Evolutionary conservation across 2,113 vertebrate genomes (phyloP), one percentile per base, ranked within the genome.

Genomic region (Oxyura jamaicensis): DNA sequence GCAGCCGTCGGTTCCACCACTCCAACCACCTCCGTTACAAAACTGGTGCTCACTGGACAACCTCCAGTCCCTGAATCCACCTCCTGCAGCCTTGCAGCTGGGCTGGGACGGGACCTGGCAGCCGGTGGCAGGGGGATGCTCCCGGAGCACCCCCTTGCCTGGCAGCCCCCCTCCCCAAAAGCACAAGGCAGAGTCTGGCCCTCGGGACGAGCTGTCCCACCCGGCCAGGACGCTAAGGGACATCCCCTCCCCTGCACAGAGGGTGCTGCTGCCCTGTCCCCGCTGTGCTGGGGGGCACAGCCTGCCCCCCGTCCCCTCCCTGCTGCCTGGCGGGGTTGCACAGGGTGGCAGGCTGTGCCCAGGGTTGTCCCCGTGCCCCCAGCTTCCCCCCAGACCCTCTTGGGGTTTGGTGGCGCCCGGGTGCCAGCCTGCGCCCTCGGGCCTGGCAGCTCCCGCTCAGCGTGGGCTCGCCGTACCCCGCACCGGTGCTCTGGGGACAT

Each of bases 31-130:
- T 97, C 94, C 76, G 89, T 96, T n/a, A 94, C 8, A 3, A 94
- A 93, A 95, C 94, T 96, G 97, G 97, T 97, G 97, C 97, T 97
- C 63, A 96, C 96, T 97, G 96, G 96, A 97, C 6, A 2, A 94
- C 66, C 87, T 97, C 97, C 95, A 96, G 95, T 95, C 86, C 94
- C 91, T 81, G 75, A 95, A 84, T 82, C 46, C 83, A 79, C 73
- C 67, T 92, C 62, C 33, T 13, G 52, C 55, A 90, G 76, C 81
- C 12, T 72, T 53, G 33, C 56, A 84, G 66, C 84, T 91, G 71
- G 90, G 68, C 84, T 90, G 83, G 79, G 91, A 72, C 31, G 83
- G 91, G 53, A 50, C 46, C 15, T 78, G 95, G 86, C 58, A 78
- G 83, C 87, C 6, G 1, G 18, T 28, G 59, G 74, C 90, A 91